Base-by-base conservation (phyloP, 2,113 vertebrate genomes). In the Percina caprodes region DNA sequence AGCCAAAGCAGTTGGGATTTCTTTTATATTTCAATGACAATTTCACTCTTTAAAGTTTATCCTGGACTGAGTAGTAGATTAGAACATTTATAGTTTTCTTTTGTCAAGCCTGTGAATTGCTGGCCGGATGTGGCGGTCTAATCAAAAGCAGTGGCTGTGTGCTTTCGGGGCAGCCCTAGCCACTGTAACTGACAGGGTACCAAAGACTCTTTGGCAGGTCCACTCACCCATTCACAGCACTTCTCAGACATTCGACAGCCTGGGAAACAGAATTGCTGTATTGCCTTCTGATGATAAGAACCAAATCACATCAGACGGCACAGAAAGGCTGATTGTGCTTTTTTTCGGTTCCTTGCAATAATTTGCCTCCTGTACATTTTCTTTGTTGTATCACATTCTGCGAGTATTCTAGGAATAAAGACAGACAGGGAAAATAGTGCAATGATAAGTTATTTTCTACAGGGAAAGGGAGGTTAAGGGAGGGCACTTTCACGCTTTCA, bases 151-250 rank as follows among this genome's bases (percentile, higher is more conserved):
- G 10, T 39, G 62, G 62, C 71, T 62, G 33, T 59, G 51, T 58
- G 65, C 59, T 23, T 88, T 48, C 69, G 82, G 76, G 79, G 65
- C 69, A 61, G 69, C 77, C 33, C 77, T 66, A 71, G 86, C 69
- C 54, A 65, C 86, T 82, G 80, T 79, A 87, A 84, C 62, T 93
- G 90, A 93, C 89, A 89, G 81, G 67, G 46, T 56, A 89, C 88
- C 86, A 90, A 88, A 92, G 86, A 79, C 61, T 84, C 73, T 74
- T 87, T 91, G 89, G 88, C 91, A 90, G 86, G 86, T 91, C 77
- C 82, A 84, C 84, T 91, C 84, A 84, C 72, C 88, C 90, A 71
- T 93, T 92, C 84, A 91, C 79, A 76, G 79, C 68, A 59, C 67
- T 49, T 77, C 72, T 85, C 75, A 84, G 74, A 83, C 69, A 69